Percentiles rank a stretch among this genome's conserved stretches.
Conservation (phyloP, 2,113 vertebrate genomes). For the Peucedramus taeniatus region DNA sequence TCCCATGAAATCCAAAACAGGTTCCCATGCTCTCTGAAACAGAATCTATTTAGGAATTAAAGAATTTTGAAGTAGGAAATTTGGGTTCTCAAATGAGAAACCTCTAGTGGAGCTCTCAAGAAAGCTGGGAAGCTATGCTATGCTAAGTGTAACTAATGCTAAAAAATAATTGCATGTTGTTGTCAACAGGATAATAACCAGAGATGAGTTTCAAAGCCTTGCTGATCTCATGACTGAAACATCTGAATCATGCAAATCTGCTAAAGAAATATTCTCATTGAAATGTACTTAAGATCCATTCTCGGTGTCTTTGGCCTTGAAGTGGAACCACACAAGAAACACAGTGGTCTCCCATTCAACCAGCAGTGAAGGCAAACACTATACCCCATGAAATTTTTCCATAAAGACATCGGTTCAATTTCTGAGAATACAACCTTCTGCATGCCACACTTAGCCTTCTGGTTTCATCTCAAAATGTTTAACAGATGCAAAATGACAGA, state of each 20-base stretch:
- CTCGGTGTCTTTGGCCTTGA: neutral
- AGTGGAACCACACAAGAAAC: neutral
- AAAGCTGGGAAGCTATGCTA: neutral
- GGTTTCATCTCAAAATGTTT: neutral
- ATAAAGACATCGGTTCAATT: neutral
- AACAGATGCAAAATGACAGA: neutral
- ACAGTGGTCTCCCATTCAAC: neutral
- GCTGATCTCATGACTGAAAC: neutral
- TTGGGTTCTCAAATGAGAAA: neutral
- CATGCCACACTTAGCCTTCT: neutral
- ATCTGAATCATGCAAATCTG: neutral
- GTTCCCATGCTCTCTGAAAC: neutral
- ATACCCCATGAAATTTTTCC: neutral
- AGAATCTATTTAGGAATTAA: neutral
- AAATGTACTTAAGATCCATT: neutral
- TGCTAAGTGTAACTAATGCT: neutral
- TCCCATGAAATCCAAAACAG: neutral
- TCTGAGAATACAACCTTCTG: neutral
- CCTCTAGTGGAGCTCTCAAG: neutral
- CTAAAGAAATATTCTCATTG: neutral
- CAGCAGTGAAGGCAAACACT: neutral
- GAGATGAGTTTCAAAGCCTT: neutral
- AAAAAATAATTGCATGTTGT: neutral
- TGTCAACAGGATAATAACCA: neutral
- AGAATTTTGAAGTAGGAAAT: neutral